Evolutionary conservation across 2,113 vertebrate genomes (phyloP).

Genomic region (Sminthopsis crassicaudata): DNA sequence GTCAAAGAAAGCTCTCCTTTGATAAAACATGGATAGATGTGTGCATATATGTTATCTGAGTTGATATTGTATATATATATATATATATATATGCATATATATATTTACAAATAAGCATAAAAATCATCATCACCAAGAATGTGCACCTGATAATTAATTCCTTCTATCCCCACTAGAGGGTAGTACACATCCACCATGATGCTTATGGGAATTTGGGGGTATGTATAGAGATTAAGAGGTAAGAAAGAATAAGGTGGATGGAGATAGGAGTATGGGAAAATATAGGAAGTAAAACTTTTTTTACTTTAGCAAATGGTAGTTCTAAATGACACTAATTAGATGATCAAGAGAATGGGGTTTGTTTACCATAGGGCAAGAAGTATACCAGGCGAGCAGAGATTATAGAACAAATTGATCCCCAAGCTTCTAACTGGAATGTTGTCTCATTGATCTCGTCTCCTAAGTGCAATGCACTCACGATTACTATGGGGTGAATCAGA

Average conservation of each 20-base stretch:
- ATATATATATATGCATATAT: too few species aligned
- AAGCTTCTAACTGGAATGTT: background rate
- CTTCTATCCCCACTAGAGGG: constrained; percentile 49
- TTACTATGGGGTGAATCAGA: background rate
- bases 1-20: background rate
- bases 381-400: background rate
- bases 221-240: background rate
- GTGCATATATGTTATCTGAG: too few species aligned
- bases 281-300: background rate
- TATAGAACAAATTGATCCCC: background rate
- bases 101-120: background rate
- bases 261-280: background rate
- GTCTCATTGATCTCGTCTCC: background rate
- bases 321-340: background rate
- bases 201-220: accelerated
- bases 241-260: background rate
- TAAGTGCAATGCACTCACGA: background rate
- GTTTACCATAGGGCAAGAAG: background rate
- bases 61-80: too few species aligned
- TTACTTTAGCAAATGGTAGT: background rate
- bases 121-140: background rate
- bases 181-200: constrained; percentile 28
- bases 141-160: background rate
- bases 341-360: background rate
- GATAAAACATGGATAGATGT: background rate